Conservation (phyloP, 2,797 vertebrate species). For the Lepidocolaptes lacrymiger region DNA sequence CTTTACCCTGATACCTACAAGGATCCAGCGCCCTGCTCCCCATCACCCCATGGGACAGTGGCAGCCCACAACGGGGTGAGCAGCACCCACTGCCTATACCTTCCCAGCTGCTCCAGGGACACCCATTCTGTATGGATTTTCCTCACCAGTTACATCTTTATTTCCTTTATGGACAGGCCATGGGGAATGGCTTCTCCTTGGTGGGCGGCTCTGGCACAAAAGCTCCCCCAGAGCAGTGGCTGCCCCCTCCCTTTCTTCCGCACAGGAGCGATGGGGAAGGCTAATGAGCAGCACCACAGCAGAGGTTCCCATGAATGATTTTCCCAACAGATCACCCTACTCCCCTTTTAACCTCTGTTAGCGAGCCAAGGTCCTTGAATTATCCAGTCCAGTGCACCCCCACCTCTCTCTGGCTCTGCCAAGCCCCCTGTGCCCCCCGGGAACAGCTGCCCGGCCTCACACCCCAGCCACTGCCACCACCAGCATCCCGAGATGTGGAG, state of each 20-base stretch:
- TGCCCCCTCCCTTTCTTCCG: too few species aligned
- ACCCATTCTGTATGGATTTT: rapidly evolving
- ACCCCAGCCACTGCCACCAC: background rate
- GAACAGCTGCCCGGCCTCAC: background rate
- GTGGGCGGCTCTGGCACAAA: background rate
- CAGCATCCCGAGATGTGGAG: background rate
- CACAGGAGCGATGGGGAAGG: background rate
- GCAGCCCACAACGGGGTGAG: background rate
- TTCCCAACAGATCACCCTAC: background rate
- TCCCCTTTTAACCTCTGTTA: slow-evolving; percentile 40
- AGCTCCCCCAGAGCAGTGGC: background rate
- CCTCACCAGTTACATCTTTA: background rate
- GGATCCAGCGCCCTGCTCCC: background rate
- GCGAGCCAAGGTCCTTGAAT: background rate
- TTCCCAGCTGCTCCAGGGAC: rapidly evolving
- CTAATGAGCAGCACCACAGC: background rate
- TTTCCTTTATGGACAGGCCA: background rate
- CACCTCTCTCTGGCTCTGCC: background rate
- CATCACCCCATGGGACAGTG: rapidly evolving
- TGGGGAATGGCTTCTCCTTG: rapidly evolving
- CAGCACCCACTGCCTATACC: background rate
- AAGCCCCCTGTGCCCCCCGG: background rate
- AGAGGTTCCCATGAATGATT: background rate
- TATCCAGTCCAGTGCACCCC: background rate
- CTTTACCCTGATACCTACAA: rapidly evolving